Conservation (phyloP, 1,140 invertebrate genomes). For the Agrilus planipennis region DNA sequence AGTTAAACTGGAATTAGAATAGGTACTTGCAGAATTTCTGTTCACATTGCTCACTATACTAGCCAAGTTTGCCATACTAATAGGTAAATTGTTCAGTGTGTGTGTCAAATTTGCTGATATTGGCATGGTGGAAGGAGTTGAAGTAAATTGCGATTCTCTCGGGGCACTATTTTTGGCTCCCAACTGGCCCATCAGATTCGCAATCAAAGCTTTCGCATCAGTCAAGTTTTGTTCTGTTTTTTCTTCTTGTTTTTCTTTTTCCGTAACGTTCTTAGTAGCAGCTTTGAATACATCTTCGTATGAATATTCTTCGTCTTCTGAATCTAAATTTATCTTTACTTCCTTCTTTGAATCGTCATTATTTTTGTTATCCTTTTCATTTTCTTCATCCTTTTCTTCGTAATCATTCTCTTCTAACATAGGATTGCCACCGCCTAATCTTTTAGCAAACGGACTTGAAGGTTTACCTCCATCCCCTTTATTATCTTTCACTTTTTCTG, state of each 20-base stretch:
- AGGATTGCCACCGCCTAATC: slow-evolving; percentile 2
- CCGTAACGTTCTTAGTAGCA: slow-evolving; percentile 45
- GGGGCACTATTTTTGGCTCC: neutral
- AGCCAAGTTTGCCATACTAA: slow-evolving; percentile 20
- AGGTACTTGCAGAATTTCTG: no score
- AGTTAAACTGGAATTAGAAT: no score
- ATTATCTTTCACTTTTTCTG: slow-evolving; percentile 34
- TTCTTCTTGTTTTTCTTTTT: slow-evolving; percentile 34
- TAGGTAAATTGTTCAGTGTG: slow-evolving; percentile 14
- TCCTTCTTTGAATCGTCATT: slow-evolving; percentile 26
- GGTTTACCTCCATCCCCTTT: slow-evolving; percentile 13
- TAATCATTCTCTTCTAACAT: slow-evolving; percentile 19
- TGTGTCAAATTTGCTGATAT: slow-evolving; percentile 16
- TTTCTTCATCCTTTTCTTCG: slow-evolving; percentile 34
- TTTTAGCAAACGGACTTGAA: slow-evolving; percentile 5
- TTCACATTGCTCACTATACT: slow-evolving; percentile 22
- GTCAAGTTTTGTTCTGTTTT: slow-evolving; percentile 35
- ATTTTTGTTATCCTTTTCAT: slow-evolving; percentile 20
- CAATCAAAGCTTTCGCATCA: slow-evolving; percentile 48
- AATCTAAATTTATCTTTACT: slow-evolving; percentile 33
- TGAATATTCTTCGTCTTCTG: slow-evolving; percentile 55
- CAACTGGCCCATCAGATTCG: slow-evolving; percentile 44
- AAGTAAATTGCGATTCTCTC: no score
- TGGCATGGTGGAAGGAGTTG: slow-evolving; percentile 5
- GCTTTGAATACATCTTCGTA: slow-evolving; percentile 56